These are phyloP conservation scores for Heliconius melpomene DNA, from an alignment of 1,140 invertebrate genomes.

Conservation along the genomic window DNA sequence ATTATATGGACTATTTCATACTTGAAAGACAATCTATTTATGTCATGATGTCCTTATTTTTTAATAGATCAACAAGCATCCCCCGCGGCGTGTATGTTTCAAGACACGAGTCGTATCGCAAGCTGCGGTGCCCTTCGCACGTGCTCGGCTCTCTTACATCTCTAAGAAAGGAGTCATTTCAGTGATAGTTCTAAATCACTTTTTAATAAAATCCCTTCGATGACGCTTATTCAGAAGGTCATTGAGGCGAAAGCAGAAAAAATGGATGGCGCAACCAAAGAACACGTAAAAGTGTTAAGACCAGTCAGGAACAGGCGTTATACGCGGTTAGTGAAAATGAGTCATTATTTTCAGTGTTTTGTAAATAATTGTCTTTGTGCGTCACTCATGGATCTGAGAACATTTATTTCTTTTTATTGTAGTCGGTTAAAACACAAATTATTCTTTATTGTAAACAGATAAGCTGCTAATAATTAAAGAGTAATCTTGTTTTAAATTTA, in stretches of 20 bases:
- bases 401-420: constrained; percentile 46
- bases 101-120: constrained; percentile 69
- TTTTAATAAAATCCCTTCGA: constrained; percentile 44
- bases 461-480: not conserved
- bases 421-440: not conserved
- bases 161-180: constrained; percentile 22
- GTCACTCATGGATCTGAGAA: constrained; percentile 53
- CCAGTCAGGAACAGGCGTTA: constrained; percentile 83
- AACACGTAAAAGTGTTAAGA: constrained; percentile 73
- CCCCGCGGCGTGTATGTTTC: constrained; percentile 69
- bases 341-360: constrained; percentile 68
- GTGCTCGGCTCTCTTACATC: constrained; percentile 52
- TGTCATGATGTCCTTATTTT: constrained; percentile 80
- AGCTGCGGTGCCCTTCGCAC: constrained; percentile 68
- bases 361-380: constrained; percentile 71
- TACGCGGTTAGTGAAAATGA: constrained; percentile 78
- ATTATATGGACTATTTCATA: constrained; percentile 47
- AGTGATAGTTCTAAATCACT: constrained; percentile 25
- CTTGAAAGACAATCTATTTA: constrained; percentile 76
- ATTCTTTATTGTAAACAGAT: not conserved
- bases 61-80: constrained; percentile 79
- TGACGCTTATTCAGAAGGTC: constrained; percentile 68
- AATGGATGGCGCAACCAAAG: constrained; percentile 60
- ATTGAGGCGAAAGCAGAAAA: constrained; percentile 54
- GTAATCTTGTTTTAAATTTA: constrained; percentile 38